phyloP scores from a whole-genome alignment of 2,797 vertebrate genomes.

The Tolypeutes matacus region DNA sequence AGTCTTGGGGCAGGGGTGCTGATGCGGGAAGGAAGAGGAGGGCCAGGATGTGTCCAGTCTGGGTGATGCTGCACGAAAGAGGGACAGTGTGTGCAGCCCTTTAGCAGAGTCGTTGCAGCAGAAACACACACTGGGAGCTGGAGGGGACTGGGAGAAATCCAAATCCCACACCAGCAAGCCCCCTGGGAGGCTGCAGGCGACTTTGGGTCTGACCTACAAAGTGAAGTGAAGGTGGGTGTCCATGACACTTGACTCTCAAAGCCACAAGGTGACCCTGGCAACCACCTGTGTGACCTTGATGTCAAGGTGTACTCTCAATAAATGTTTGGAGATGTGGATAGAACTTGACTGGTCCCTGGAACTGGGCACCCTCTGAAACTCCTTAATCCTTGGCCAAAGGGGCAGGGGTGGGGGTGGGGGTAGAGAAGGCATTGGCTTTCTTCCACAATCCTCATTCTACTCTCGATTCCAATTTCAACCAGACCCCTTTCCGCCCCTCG shows the following conservation, averaged over 20 bases:
- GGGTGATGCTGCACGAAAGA: neutral
- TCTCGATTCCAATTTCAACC: slow-evolving; percentile 76
- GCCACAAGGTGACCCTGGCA: neutral
- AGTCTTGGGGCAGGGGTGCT: neutral
- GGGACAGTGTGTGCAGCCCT: accelerated
- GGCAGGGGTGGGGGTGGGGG: too few relatives aligned
- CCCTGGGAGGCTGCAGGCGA: neutral
- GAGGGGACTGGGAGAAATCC: neutral
- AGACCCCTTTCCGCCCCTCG: neutral
- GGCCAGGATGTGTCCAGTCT: neutral
- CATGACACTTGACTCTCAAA: slow-evolving; percentile 1
- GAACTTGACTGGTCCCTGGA: slow-evolving; percentile 69
- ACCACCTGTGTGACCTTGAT: neutral
- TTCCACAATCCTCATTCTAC: slow-evolving; percentile 54
- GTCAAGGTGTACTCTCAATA: neutral
- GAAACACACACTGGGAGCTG: neutral
- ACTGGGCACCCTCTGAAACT: slow-evolving; percentile 78
- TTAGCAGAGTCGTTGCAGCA: accelerated
- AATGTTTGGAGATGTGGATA: neutral
- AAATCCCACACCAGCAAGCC: neutral
- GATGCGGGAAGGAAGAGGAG: neutral
- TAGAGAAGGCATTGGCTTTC: slow-evolving; percentile 56
- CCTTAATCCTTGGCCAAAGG: slow-evolving; percentile 80
- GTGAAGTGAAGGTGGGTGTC: neutral
- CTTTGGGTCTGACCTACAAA: neutral